A percentile compares a stretch with the other conserved stretches of the same genome.
phyloP scores from a whole-genome alignment of 2,888 invertebrate genomes.

The Alsophila aescularia region DNA sequence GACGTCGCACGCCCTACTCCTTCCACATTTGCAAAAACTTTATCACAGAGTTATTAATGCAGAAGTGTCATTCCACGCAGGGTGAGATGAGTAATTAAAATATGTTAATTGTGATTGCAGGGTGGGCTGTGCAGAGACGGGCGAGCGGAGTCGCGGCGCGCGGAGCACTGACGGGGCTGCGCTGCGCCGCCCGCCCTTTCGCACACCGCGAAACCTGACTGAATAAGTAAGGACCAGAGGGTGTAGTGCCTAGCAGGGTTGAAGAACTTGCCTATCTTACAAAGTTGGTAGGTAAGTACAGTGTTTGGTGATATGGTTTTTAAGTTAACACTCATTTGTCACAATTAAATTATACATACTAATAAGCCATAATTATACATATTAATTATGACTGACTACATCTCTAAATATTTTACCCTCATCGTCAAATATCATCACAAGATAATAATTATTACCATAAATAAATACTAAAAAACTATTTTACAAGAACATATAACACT shows the following conservation, averaged over 20 bases:
- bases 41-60: conserved; percentile 22
- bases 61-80: conserved; percentile 23
- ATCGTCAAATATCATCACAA: too few relatives aligned
- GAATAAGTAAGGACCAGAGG: conserved; percentile 47
- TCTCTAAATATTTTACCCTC: too few relatives aligned
- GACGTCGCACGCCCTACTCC: conserved; percentile 4
- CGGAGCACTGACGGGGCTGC: conserved; percentile 73
- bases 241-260: conserved; percentile 18
- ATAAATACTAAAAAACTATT: too few relatives aligned
- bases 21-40: conserved; percentile 27
- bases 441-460: too few relatives aligned
- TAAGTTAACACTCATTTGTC: too few relatives aligned
- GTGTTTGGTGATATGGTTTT: too few relatives aligned
- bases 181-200: conserved; percentile 65
- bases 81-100: conserved; percentile 24
- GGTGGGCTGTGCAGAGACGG: conserved; percentile 7
- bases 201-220: conserved; percentile 60
- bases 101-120: conserved; percentile 16
- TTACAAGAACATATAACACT: neutral
- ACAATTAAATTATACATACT: too few relatives aligned
- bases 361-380: too few relatives aligned
- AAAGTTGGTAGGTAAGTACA: too few relatives aligned
- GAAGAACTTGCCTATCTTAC: conserved; percentile 1
- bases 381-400: too few relatives aligned
- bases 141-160: conserved; percentile 60